These are phyloP conservation scores for Oasisia sp. DNA, from an alignment of 2,888 invertebrate genomes.

Conservation along the genomic window DNA sequence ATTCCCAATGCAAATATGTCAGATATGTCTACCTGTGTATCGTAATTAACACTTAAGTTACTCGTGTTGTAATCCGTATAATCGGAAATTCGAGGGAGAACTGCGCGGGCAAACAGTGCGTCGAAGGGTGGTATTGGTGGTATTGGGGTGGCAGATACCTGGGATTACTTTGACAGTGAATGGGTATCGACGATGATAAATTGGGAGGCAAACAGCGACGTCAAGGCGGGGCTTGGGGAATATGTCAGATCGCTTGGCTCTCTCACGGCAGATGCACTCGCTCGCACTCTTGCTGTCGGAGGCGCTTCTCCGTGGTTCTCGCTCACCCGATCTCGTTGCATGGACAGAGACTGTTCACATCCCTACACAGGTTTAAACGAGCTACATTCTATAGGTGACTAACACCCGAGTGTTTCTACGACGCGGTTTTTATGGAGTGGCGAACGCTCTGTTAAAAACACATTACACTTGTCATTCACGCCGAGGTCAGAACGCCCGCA, in stretches of 20 bases:
- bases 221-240: neutral
- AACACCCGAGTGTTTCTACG: neutral
- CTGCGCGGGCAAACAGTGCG: neutral
- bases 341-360: neutral
- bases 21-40: neutral
- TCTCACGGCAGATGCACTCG: neutral
- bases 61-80: neutral
- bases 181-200: neutral
- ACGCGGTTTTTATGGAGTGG: neutral
- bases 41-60: too few relatives aligned
- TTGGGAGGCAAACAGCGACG: neutral
- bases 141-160: neutral
- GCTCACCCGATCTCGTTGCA: neutral
- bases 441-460: neutral
- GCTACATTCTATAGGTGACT: neutral
- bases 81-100: neutral
- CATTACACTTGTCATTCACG: slow-evolving; percentile 13
- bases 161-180: neutral
- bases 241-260: neutral
- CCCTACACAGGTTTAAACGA: neutral
- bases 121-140: neutral
- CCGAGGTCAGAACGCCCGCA: neutral
- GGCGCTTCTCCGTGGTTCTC: neutral
- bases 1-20: neutral
- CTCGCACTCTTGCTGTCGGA: neutral